Evolutionary conservation across 2,797 vertebrate species (phyloP).

Genomic region (Coccyzus lansbergi): DNA sequence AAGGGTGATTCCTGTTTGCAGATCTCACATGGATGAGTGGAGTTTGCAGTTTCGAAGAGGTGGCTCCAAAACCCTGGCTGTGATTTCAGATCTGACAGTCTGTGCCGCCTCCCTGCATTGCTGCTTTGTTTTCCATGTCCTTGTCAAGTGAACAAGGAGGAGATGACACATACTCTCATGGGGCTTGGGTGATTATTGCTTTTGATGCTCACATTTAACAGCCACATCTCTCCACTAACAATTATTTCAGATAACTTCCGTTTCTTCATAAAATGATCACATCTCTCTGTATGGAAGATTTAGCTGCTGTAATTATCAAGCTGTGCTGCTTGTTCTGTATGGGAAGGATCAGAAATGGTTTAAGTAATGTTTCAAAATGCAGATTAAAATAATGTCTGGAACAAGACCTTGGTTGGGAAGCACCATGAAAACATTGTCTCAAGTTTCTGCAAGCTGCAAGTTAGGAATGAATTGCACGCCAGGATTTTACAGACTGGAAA

Average conservation of each 20-base stretch:
- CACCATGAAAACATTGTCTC: background rate
- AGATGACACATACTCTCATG: accelerated
- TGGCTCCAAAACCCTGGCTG: background rate
- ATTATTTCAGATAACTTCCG: background rate
- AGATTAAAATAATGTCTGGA: slow-evolving; percentile 19
- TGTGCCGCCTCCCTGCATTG: background rate
- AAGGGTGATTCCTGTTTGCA: background rate
- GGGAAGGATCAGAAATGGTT: slow-evolving; percentile 8
- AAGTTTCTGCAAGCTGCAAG: background rate
- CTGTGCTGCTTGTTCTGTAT: slow-evolving; percentile 9
- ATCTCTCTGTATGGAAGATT: background rate
- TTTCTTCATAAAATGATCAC: background rate
- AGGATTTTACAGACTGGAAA: background rate
- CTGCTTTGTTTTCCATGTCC: background rate
- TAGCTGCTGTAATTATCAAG: background rate
- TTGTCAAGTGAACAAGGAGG: slow-evolving; percentile 20
- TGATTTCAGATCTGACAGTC: background rate
- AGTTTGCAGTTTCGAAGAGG: background rate
- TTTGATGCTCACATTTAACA: background rate
- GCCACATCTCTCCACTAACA: background rate
- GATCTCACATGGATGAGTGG: background rate
- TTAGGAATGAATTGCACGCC: background rate
- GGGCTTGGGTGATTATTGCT: background rate
- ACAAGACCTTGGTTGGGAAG: slow-evolving; percentile 3
- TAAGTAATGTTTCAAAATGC: slow-evolving; percentile 10